Evolutionary conservation across 92 coral and sea anemone genomes (phyloP), one percentile per base, ranked within the genome.

Genomic region (Micromussa lordhowensis): DNA sequence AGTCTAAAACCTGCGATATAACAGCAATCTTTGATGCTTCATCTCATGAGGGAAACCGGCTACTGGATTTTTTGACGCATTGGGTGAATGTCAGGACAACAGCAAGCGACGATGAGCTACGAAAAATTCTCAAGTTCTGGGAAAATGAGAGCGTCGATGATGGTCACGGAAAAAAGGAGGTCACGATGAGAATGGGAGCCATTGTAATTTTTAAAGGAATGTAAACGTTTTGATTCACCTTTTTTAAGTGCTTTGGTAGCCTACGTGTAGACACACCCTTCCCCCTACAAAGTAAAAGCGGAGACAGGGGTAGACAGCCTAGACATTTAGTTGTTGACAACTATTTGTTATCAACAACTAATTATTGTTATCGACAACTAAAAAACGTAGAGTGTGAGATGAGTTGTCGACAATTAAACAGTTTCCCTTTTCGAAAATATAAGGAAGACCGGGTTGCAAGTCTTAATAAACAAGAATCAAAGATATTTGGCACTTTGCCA

Each of bases 61-160:
- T 83, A 32, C 78, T 26, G 15, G 78, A 83, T 70, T 83, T 83
- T 72, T 28, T 83, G 2, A 68, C 86, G 3, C 86, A 83, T 1
- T 44, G 64, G 44, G 10, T 36, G 10, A 29, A 83, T 49, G 26
- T 83, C 13, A 40, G 79, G 16, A 8, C 18, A 21, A 30, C 87
- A 5, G 79, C 48, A 70, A 71, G 66, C 9, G 36, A 55, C 26
- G 48, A 70, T 22, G 32, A 70, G 51, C 28, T 71, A 11, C 66
- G 30, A 26, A 74, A 71, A 74, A 74, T 83, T 69, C 61, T 83
- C 1, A 15, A 51, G 49, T 83, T 83, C 79, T 83, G 84, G 84
- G 55, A 80, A 59, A 63, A 61, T 34, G 73, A 80, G 48, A 51
- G 55, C 32, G 40, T n/a, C 63, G 68, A 18, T 16, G 34, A 30